Conservation (phyloP, 2,113 vertebrate genomes). For the Uria lomvia region DNA sequence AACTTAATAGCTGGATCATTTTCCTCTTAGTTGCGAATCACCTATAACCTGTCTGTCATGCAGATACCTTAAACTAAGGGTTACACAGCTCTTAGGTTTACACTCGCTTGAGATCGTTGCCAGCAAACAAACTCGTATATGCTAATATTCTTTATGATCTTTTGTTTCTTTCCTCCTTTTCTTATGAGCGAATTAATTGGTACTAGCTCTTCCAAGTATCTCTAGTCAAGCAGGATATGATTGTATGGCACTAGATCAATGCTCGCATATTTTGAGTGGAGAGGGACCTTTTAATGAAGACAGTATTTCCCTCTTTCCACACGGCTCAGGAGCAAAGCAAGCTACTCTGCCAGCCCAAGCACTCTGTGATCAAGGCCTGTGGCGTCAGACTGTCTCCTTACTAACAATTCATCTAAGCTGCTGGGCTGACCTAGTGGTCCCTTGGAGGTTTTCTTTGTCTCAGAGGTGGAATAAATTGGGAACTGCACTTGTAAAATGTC, state of each 20-base stretch:
- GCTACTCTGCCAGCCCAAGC: not conserved
- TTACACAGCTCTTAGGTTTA: not conserved
- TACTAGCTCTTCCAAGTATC: not conserved
- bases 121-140: not conserved
- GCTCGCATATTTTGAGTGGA: not conserved
- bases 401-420: not conserved
- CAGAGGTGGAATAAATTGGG: not conserved
- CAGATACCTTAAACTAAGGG: not conserved
- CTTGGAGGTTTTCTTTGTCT: not conserved
- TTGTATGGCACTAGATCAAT: not conserved
- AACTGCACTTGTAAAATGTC: not conserved
- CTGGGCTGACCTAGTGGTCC: not conserved
- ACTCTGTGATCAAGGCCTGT: not conserved
- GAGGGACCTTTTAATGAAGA: not conserved
- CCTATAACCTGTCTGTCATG: not conserved
- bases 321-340: not conserved
- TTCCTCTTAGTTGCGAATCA: not conserved
- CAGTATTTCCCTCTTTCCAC: not conserved
- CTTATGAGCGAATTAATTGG: not conserved
- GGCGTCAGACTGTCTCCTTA: not conserved
- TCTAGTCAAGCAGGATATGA: not conserved
- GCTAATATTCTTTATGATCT: not conserved
- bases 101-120: not conserved
- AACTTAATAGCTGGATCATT: not conserved
- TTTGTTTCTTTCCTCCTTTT: not conserved